Percentiles rank a stretch among this genome's conserved stretches.
Conservation (phyloP, 2,888 invertebrate species). For the Cheilosia variabilis region DNA sequence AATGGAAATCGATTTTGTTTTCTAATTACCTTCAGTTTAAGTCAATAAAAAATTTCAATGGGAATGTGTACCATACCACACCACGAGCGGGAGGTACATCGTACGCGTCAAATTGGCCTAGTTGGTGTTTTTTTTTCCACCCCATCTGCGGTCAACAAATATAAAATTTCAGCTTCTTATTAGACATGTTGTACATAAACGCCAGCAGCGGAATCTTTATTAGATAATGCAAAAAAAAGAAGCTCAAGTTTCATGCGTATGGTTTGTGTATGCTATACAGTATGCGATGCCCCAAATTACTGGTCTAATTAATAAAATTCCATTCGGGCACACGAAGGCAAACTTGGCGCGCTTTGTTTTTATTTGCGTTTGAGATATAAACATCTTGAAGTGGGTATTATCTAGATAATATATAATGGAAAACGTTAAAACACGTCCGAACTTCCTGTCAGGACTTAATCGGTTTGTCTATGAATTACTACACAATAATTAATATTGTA, state of each 20-base stretch:
- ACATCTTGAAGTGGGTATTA: conserved; percentile 19
- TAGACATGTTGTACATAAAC: background rate
- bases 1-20: conserved; percentile 46
- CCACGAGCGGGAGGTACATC: background rate
- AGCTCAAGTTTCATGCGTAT: conserved; percentile 34
- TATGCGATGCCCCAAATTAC: conserved; percentile 28
- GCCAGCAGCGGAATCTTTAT: conserved; percentile 12
- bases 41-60: conserved; percentile 16
- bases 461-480: conserved; percentile 32
- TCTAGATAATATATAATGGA: background rate
- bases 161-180: background rate
- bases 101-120: conserved; percentile 4
- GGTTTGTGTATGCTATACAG: background rate
- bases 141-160: background rate
- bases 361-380: conserved; percentile 41
- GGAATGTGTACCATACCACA: background rate
- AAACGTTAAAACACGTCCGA: conserved; percentile 17
- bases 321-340: conserved; percentile 32
- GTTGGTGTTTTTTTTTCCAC: background rate
- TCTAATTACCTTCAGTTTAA: conserved; percentile 34
- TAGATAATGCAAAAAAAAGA: background rate
- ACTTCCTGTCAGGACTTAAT: conserved; percentile 29
- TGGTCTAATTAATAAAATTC: conserved; percentile 54
- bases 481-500: conserved; percentile 18
- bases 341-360: conserved; percentile 40